Evolutionary conservation across 2,113 vertebrate genomes (phyloP).

Genomic region (Rhabdornis inornatus): DNA sequence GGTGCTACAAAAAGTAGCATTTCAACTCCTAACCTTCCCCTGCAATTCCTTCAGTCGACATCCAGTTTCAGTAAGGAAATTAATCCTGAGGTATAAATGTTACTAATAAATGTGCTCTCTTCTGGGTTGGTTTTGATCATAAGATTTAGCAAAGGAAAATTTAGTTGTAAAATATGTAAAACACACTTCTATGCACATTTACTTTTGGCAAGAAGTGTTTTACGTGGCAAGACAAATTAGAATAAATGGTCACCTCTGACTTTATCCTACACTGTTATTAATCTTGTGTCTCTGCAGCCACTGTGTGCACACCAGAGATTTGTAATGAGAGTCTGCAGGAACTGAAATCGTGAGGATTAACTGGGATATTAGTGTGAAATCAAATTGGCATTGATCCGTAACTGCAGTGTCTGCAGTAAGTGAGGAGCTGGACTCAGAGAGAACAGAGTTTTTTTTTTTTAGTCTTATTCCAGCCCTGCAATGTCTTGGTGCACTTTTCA

Average conservation of each 20-base stretch:
- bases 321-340: background rate
- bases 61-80: background rate
- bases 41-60: background rate
- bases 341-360: background rate
- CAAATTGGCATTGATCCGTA: background rate
- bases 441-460: background rate
- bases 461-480: background rate
- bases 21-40: background rate
- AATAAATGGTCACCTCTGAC: background rate
- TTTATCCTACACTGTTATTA: background rate
- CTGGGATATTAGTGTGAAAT: background rate
- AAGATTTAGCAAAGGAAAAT: background rate
- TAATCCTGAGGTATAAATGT: background rate
- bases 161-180: background rate
- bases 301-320: background rate
- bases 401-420: background rate
- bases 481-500: background rate
- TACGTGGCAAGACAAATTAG: background rate
- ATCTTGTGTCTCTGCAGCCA: background rate
- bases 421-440: background rate
- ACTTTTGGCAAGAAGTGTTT: background rate
- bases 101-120: background rate
- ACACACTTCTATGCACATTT: background rate
- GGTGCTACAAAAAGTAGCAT: background rate
- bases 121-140: background rate